Evolutionary conservation across 2,113 vertebrate genomes (phyloP).

Genomic region (Bungarus multicinctus): DNA sequence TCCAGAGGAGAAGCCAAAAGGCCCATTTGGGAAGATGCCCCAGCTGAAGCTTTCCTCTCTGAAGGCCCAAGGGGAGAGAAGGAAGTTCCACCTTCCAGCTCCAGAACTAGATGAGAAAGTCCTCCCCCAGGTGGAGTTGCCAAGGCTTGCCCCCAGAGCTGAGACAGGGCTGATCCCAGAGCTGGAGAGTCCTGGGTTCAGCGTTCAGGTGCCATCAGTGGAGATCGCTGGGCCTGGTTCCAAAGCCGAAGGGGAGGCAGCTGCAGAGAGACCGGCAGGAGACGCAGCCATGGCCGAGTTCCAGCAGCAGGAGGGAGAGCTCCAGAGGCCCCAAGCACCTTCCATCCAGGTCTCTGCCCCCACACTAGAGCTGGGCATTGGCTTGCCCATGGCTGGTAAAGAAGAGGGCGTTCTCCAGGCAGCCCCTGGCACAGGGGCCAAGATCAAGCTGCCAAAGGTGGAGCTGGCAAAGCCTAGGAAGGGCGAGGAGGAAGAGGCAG

Average conservation of each 20-base stretch:
- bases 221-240: conserved; percentile 53
- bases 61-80: conserved; percentile 46
- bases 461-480: conserved; percentile 47
- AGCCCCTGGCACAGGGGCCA: not conserved
- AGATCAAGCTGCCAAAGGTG: conserved; percentile 60
- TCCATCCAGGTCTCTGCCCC: conserved; percentile 70
- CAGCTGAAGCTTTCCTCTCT: conserved; percentile 65
- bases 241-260: conserved; percentile 10
- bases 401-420: conserved; percentile 20
- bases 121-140: conserved; percentile 73
- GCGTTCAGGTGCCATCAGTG: conserved; percentile 52
- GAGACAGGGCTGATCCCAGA: not conserved
- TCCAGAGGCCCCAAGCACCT: conserved; percentile 69
- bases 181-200: not conserved
- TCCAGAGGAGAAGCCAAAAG: conserved; percentile 43
- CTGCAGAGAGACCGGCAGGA: conserved; percentile 64
- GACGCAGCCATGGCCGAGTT: conserved; percentile 70
- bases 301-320: conserved; percentile 66
- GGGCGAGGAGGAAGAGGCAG: conserved; percentile 5
- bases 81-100: conserved; percentile 47
- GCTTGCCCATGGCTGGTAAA: conserved; percentile 43
- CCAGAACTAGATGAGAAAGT: conserved; percentile 61
- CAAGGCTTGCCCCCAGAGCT: conserved; percentile 58
- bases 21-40: conserved; percentile 66
- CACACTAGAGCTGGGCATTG: conserved; percentile 71